Evolutionary conservation across 2,113 vertebrate species (phyloP).

Genomic region (Pavo muticus): DNA sequence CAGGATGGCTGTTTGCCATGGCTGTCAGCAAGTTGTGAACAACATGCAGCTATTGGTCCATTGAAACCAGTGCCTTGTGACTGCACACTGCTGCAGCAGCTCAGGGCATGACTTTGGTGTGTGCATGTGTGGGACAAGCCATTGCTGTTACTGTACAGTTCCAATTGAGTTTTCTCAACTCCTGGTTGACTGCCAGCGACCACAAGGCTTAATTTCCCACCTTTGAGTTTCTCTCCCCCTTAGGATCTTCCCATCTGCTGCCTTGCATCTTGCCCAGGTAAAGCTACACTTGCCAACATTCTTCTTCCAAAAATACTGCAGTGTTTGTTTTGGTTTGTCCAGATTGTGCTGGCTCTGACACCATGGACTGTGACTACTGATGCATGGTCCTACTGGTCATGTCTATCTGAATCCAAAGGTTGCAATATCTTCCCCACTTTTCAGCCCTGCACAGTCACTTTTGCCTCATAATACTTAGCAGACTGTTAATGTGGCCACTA

Average conservation of each 20-base stretch:
- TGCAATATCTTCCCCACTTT: conserved; percentile 28
- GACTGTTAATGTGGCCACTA: conserved; percentile 19
- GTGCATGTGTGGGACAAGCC: fast-evolving
- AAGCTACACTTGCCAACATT: conserved; percentile 45
- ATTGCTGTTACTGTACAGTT: neutral
- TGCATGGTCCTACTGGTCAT: conserved; percentile 35
- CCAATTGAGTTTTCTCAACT: conserved; percentile 29
- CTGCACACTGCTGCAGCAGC: neutral
- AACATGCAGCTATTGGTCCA: neutral
- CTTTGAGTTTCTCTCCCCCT: conserved; percentile 11
- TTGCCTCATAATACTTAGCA: neutral
- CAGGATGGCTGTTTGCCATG: neutral
- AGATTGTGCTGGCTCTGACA: conserved; percentile 58
- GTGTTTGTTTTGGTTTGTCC: conserved; percentile 61
- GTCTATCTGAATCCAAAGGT: conserved; percentile 33
- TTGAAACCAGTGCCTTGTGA: neutral
- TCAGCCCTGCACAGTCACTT: conserved; percentile 8
- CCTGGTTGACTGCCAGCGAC: conserved; percentile 45
- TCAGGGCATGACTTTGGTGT: neutral
- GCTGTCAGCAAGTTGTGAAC: neutral
- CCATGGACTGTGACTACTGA: conserved; percentile 3
- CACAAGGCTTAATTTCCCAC: conserved; percentile 40
- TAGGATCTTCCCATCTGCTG: conserved; percentile 66
- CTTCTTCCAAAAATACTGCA: conserved; percentile 48
- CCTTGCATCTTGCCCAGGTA: conserved; percentile 58